Base-by-base conservation (phyloP, 1,140 invertebrate genomes). In the Procambarus clarkii region DNA sequence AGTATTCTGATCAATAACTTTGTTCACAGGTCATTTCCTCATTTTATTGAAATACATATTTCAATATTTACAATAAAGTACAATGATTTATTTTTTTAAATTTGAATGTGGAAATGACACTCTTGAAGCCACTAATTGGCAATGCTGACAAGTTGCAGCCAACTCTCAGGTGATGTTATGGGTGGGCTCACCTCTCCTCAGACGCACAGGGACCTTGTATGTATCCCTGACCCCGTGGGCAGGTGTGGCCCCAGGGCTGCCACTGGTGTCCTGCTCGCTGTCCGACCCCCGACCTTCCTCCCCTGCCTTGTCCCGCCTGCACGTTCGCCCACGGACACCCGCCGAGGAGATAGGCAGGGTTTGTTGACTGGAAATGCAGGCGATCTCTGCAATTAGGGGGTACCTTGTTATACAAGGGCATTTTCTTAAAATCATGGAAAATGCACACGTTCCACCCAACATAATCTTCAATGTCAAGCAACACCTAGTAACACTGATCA, bases 291-390 rank as follows among this genome's bases (percentile, higher is more conserved):
- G 48, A 13, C 58, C 77, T 11, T 69, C 81, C 81, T 82, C 60
- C 50, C 78, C 77, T 58, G 58, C 58, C 8, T 79, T 58, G 21
- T 46, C 81, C 50, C 71, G 34, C 21, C n/a, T 54, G 5, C 48
- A 64, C 71, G n/a, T n/a, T 78, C 84, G 34, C 45, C 74, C 44
- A n/a, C 60, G 24, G 15, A 21, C 86, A 24, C 86, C 77, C 64
- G 86, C 77, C 2, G 78, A 92, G 7, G 93, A 92, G 24, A 94
- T 85, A 45, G 94, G 94, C 34, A 94, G 93, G 0, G 94, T 94
- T 88, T 94, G 94, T 85, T 94, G 94, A 88, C 94, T 94, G 50
- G 94, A 94, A 86, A 94, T 94, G 93, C 94, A 94, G 3, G 94
- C 93, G 77, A 94, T 94, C 93, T 94, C 94, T 94, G 93, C 48